Evolutionary conservation across 2,888 invertebrate species (phyloP), one percentile per base, ranked within the genome.

Genomic region (Papilio protenor): DNA sequence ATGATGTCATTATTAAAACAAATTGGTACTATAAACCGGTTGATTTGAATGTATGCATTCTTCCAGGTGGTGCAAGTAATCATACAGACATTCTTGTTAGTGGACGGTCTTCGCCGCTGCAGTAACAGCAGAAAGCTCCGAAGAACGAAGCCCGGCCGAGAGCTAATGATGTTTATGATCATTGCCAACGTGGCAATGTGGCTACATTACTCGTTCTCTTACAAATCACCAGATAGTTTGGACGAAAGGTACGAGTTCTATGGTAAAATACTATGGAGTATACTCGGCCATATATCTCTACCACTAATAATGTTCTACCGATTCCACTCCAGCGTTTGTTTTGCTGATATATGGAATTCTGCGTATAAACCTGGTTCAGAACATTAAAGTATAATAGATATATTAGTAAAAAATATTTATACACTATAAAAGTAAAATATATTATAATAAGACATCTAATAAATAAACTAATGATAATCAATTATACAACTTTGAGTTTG

Each of bases 291-390:
- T 86, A 92, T 97, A 85, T 96, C 96, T 55, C 90, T 97, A 16
- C 97, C 97, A 0, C 90, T 97, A 4, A 97, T 96, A 79, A 96
- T 97, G 95, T 97, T 97, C 90, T 97, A 97, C 85, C 93, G 97
- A 79, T 97, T 97, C 87, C 97, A 97, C 85, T 96, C 97, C 0
- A 96, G 97, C n/a, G 97, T 97, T 0, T 97, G 97, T 85, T 95
- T 97, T 70, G 96, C 96, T 16, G 97, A 97, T 87, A 97, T 97
- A 83, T 97, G 97, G 97, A 96, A 96, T 85, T 96, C 96, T 45
- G 97, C 97, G 0, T 97, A 97, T 83, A 96, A 96, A 84, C 95
- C 96, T 2, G 96, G 95, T 1, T 86, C 87, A 11, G 92, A 92
- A 79, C 94, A 94, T 87, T 94, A 83, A 80, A 27, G 33, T 69